phyloP scores from a whole-genome alignment of 2,797 vertebrate species.

The Tenualosa ilisha region DNA sequence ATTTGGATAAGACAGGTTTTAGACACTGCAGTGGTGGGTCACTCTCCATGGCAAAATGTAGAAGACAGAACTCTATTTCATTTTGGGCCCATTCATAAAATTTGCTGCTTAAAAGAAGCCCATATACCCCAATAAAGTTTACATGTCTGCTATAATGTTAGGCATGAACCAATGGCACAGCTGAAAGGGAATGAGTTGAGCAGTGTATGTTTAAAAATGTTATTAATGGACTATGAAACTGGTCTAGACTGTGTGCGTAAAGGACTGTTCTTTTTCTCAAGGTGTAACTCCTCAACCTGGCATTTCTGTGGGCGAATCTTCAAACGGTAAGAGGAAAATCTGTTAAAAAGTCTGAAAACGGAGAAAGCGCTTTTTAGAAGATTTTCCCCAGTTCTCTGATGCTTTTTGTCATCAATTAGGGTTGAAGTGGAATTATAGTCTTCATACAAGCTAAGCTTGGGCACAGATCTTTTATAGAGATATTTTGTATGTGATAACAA shows the following conservation, averaged over 20 bases:
- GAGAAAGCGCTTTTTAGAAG: no score
- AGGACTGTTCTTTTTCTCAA: constrained; percentile 49
- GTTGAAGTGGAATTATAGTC: background rate
- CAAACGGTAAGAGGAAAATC: constrained; percentile 51
- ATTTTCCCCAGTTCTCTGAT: background rate
- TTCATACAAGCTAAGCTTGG: background rate
- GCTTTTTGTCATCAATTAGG: background rate
- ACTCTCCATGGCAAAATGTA: background rate
- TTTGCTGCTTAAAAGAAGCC: constrained; percentile 26
- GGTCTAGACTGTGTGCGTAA: constrained; percentile 37
- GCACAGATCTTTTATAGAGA: background rate
- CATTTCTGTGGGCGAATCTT: constrained; percentile 46
- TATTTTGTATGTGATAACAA: background rate
- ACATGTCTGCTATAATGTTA: constrained; percentile 26
- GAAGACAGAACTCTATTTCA: constrained; percentile 8
- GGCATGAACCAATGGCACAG: background rate
- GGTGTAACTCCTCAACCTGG: constrained; percentile 51
- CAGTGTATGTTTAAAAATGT: constrained; percentile 26
- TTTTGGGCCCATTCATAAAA: constrained; percentile 39
- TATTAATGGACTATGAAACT: constrained; percentile 13
- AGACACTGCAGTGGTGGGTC: background rate
- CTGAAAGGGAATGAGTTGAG: constrained; percentile 22
- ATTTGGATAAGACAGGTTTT: constrained; percentile 39
- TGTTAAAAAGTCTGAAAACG: constrained; percentile 26
- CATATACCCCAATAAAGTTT: constrained; percentile 28